A percentile compares a stretch with the other conserved stretches of the same genome.
Conservation (phyloP, 2,113 vertebrate species). For the Marmota monax region DNA sequence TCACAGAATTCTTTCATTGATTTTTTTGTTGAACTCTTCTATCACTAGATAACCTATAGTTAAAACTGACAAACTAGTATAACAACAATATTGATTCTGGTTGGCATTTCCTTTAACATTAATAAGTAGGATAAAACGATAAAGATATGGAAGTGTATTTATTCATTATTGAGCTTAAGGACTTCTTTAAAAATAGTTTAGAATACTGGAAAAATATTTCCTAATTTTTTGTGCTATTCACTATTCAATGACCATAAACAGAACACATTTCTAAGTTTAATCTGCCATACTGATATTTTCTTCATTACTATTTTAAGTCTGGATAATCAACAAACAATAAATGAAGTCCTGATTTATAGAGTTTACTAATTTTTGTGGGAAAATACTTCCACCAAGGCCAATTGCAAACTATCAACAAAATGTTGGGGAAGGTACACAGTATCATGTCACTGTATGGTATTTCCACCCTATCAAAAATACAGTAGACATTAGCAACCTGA, state of each 20-base stretch:
- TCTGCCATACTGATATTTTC: not conserved
- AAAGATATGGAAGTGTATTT: not conserved
- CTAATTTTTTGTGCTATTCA: not conserved
- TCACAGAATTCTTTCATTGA: not conserved
- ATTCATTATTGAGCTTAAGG: not conserved
- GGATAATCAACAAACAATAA: not conserved
- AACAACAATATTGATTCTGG: not conserved
- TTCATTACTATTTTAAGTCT: not conserved
- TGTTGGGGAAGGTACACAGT: not conserved
- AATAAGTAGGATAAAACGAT: not conserved
- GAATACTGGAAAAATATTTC: not conserved
- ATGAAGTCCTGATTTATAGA: not conserved
- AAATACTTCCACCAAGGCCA: not conserved
- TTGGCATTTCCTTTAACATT: not conserved
- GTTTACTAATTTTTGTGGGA: not conserved
- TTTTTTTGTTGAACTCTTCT: conserved; percentile 15
- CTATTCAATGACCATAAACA: not conserved
- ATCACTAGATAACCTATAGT: not conserved
- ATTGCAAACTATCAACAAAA: not conserved
- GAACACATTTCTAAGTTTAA: not conserved
- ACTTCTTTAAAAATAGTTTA: not conserved
- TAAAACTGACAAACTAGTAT: not conserved
- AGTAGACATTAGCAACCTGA: not conserved
- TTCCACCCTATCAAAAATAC: not conserved
- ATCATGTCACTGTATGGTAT: not conserved